Evolutionary conservation across 2,113 vertebrate genomes (phyloP).

Genomic region (Zosterops japonicus): DNA sequence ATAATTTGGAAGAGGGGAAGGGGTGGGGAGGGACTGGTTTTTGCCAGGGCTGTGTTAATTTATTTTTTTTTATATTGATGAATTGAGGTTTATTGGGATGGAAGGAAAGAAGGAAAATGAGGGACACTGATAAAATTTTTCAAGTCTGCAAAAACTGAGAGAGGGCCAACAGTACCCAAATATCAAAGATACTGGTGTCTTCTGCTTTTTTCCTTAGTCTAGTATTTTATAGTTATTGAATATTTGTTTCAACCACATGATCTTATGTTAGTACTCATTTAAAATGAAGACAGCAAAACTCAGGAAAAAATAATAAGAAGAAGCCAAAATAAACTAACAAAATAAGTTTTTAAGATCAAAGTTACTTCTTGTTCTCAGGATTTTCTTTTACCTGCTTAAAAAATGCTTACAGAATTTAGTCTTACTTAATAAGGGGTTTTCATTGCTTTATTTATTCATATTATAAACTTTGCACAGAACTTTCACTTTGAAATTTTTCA

Average conservation of each 20-base stretch:
- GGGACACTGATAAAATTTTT: neutral
- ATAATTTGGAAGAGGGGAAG: neutral
- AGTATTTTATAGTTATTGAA: neutral
- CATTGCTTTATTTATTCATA: neutral
- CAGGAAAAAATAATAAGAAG: neutral
- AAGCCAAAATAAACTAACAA: neutral
- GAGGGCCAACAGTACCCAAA: neutral
- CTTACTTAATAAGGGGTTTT: neutral
- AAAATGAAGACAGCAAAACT: neutral
- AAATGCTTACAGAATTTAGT: neutral
- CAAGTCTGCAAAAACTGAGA: neutral
- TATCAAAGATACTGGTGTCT: neutral
- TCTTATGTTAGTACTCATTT: neutral
- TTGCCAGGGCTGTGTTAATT: neutral
- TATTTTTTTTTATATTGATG: neutral
- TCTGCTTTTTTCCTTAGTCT: neutral
- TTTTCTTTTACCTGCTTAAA: neutral
- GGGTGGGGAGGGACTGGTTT: neutral
- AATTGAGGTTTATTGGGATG: neutral
- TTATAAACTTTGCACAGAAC: neutral
- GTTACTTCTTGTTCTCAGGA: neutral
- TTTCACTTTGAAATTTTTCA: neutral
- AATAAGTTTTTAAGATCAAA: neutral
- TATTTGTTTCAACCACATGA: neutral
- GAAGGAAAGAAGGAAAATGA: neutral